These are phyloP conservation scores for Ursus arctos DNA, from an alignment of 2,113 vertebrate genomes.

Conservation along the genomic window DNA sequence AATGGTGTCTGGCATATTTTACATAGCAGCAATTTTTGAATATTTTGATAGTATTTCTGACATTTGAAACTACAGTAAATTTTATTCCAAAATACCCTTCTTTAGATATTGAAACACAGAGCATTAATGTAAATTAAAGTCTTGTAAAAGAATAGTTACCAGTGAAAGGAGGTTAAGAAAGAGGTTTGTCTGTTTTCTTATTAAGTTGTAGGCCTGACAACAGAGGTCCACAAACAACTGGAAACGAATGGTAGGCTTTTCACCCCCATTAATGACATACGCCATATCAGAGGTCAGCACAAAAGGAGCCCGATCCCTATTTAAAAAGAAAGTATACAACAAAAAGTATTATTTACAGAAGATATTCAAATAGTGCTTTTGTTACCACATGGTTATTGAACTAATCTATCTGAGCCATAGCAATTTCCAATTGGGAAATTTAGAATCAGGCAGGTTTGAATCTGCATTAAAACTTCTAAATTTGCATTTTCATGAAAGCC, in stretches of 20 bases:
- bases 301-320: conserved; percentile 97
- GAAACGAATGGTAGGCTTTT: conserved; percentile 98
- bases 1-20: neutral
- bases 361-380: conserved; percentile 2
- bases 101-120: conserved; percentile 35
- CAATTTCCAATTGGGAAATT: conserved; percentile 40
- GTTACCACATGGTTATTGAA: conserved; percentile 25
- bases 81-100: conserved; percentile 59
- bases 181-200: conserved; percentile 96
- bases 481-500: conserved; percentile 58
- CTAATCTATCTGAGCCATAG: neutral
- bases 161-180: conserved; percentile 98
- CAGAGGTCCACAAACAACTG: conserved; percentile 99
- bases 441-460: neutral
- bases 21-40: conserved; percentile 32
- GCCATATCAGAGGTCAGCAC: conserved; percentile 99
- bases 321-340: conserved; percentile 37
- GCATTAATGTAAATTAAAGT: conserved; percentile 43
- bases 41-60: conserved; percentile 39
- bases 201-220: conserved; percentile 98
- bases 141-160: conserved; percentile 88
- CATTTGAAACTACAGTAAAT: conserved; percentile 33
- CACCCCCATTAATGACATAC: conserved; percentile 98
- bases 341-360: conserved; percentile 42
- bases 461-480: conserved; percentile 25